Evolutionary conservation across 2,113 vertebrate species (phyloP), one percentile per base, ranked within the genome.

Genomic region (Bubo scandiacus): DNA sequence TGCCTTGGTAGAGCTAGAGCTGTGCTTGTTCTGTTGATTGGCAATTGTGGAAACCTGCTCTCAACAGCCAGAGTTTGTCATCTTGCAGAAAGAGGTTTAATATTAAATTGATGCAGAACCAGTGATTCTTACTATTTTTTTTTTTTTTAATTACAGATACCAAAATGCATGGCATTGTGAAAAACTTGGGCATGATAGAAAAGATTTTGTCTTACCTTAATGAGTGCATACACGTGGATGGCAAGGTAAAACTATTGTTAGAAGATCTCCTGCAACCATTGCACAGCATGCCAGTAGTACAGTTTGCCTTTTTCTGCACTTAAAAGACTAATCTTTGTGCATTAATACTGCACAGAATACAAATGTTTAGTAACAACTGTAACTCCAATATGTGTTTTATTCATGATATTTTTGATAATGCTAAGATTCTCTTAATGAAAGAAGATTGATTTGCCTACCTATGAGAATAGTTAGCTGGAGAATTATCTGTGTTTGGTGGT

Each of bases 101-200:
- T 70, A 29, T 40, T 36, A 54, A 70, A 54, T 47, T 63, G 34
- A 2, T 85, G 20, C 1, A 5, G 43, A 88, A 72, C 4, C 9
- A 52, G 10, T 71, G 5, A 12, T 81, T 58, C 18, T 86, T 75
- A 21, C 9, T 52, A 6, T 40, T 22, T 86, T 45, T 43, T 22
- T 86, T 72, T 84, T 27, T 30, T 97, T 94, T 84, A 52, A 49
- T 67, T 97, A 6, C 96, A 99, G 99, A 99, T 97, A 97, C 97
- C 80, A 98, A 98, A 96, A 98, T 99, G 98, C 99, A 99, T 91
- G 84, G 94, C 5, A 96, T 98, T 72, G 96, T 99, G 96, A 99
- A 99, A 98, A 98, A 97, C 49, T 95, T 98, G 51, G 98, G 98
- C 88, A 92, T 99, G 78, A 95, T 97, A 90, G 99, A 99, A 84